phyloP scores from a whole-genome alignment of 2,797 vertebrate genomes.

The Gymnoscopelus braueri region DNA sequence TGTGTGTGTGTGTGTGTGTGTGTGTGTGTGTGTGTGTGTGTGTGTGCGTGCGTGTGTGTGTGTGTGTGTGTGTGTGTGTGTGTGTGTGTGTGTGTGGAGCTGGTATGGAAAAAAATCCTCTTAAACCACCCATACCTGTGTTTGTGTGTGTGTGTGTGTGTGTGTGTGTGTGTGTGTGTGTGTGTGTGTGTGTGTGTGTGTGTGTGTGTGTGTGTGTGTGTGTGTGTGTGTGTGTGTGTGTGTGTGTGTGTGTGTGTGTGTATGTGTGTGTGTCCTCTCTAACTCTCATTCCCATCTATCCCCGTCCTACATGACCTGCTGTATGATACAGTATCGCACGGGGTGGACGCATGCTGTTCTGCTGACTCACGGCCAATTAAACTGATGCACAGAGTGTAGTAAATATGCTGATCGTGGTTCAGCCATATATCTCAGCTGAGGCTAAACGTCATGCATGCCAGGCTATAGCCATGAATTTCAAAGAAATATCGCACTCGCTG shows the following conservation, averaged over 20 bases:
- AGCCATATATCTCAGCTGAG: background rate
- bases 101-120: too few relatives aligned
- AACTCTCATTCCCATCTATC: constrained; percentile 14
- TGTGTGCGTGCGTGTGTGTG: constrained; percentile 1
- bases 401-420: constrained; percentile 24
- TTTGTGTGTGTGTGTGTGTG: too few relatives aligned
- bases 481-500: too few relatives aligned
- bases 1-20: constrained; percentile 7
- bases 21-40: constrained; percentile 10
- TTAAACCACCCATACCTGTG: too few relatives aligned
- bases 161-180: too few relatives aligned
- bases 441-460: background rate
- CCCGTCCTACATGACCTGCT: constrained; percentile 44
- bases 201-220: background rate
- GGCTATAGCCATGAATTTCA: too few relatives aligned
- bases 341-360: constrained; percentile 42
- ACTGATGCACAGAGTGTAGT: background rate
- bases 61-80: background rate
- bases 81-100: background rate
- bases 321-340: constrained; percentile 26
- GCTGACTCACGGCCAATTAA: constrained; percentile 41
- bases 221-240: constrained; percentile 8
- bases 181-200: background rate
- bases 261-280: constrained; percentile 9
- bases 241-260: constrained; percentile 5